A percentile compares a stretch with the other conserved stretches of the same genome.
These are phyloP conservation scores for Tineola bisselliella DNA, from an alignment of 2,888 invertebrate genomes.

Conservation along the genomic window DNA sequence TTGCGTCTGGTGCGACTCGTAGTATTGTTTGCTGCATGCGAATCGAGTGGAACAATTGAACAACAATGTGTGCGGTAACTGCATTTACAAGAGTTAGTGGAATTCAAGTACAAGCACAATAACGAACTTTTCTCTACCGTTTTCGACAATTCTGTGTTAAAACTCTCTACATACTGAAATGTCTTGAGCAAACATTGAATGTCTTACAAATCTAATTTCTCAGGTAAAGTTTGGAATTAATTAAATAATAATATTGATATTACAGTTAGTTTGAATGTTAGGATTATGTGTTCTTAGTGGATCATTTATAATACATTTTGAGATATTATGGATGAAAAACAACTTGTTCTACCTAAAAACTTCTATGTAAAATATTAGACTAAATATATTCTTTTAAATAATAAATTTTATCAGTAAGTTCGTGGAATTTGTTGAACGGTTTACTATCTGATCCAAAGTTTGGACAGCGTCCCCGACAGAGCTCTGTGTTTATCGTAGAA, in stretches of 20 bases:
- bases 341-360: background rate
- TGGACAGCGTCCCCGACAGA: background rate
- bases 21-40: too few species aligned
- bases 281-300: too few species aligned
- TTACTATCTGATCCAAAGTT: conserved; percentile 8
- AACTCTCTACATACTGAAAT: background rate
- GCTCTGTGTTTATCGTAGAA: conserved; percentile 11
- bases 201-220: background rate
- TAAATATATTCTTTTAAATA: background rate
- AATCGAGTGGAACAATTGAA: background rate
- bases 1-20: too few species aligned
- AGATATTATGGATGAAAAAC: too few species aligned
- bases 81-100: background rate
- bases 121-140: background rate
- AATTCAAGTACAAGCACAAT: background rate
- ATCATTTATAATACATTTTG: too few species aligned
- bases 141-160: background rate
- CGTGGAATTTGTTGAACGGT: conserved; percentile 10
- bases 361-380: background rate
- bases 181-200: background rate
- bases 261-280: too few species aligned
- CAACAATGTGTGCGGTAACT: background rate
- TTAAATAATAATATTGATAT: too few species aligned
- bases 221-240: too few species aligned
- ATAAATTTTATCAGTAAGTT: conserved; percentile 7